Evolutionary conservation across 2,888 invertebrate species (phyloP).

Genomic region (Troilus luridus): DNA sequence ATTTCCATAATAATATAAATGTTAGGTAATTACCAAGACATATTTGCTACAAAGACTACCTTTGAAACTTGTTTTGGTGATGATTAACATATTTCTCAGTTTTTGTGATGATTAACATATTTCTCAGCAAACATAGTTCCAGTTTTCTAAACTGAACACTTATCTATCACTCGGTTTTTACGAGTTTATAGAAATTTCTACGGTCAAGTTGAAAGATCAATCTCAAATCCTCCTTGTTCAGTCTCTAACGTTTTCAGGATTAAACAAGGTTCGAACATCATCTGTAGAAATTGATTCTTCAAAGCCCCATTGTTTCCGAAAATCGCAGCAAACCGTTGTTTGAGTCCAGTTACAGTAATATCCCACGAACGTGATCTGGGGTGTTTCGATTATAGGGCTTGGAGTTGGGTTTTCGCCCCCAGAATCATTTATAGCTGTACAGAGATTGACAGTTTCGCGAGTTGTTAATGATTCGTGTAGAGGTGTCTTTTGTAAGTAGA

Average conservation of each 20-base stretch:
- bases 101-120: no score
- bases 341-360: slow-evolving; percentile 10
- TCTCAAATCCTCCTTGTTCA: background rate
- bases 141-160: no score
- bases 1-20: no score
- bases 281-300: background rate
- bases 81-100: no score
- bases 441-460: background rate
- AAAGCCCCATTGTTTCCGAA: background rate
- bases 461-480: background rate
- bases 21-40: no score
- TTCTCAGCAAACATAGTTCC: no score
- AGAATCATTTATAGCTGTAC: background rate
- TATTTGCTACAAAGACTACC: no score
- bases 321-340: slow-evolving; percentile 8
- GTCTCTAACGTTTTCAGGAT: background rate
- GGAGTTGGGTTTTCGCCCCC: background rate
- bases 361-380: background rate
- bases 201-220: background rate
- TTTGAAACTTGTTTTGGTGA: no score
- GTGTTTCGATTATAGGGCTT: background rate
- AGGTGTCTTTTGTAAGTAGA: background rate
- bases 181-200: no score
- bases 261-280: background rate
- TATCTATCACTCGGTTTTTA: no score